Base-by-base conservation (phyloP, 2,113 vertebrate genomes). In the Calypte anna region DNA sequence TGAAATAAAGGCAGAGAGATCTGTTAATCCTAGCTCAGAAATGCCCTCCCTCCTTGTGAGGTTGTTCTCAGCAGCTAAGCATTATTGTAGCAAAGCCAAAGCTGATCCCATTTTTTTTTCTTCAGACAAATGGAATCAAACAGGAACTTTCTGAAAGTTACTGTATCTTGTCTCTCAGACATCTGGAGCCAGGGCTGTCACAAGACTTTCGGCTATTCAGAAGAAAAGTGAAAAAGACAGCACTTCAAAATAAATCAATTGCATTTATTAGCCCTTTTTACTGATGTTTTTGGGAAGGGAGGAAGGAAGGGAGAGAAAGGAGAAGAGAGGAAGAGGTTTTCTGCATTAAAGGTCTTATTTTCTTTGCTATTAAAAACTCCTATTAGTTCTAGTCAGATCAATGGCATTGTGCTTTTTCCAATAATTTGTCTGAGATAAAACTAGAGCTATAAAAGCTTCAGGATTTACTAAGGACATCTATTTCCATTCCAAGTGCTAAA, bases 231-330 rank as follows among this genome's bases (percentile, higher is more conserved):
- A 95, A 97, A 90, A 96, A 96, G 97, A 97, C n/a, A 62, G 96
- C 91, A 89, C 94, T 98, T 97, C 97, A 96, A 90, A 94, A 97
- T 96, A 97, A 98, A 98, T 98, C 97, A 97, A 97, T 97, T 93
- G 86, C 91, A 91, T 96, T 96, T 97, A 97, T 97, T 97, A 98
- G 95, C 91, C 93, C 90, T 80, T 95, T 97, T 96, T 97, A 89
- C 94, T 96, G 96, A 96, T 97, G 82, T 90, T 96, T 96, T 92
- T 36, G 72, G 84, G 78, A 91, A 90, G 90, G 63, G 90, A 69
- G 88, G 80, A 82, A 90, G 43, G 91, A 73, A 81, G 63, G 38
- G 25, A 82, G 69, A 43, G 91, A 77, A 81, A 55, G 43, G 25
- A 82, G 73, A 78, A 64, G 72, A 84, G 67, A 89, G 94, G 93